Conservation (phyloP, 2,113 vertebrate species). For the Puma concolor region DNA sequence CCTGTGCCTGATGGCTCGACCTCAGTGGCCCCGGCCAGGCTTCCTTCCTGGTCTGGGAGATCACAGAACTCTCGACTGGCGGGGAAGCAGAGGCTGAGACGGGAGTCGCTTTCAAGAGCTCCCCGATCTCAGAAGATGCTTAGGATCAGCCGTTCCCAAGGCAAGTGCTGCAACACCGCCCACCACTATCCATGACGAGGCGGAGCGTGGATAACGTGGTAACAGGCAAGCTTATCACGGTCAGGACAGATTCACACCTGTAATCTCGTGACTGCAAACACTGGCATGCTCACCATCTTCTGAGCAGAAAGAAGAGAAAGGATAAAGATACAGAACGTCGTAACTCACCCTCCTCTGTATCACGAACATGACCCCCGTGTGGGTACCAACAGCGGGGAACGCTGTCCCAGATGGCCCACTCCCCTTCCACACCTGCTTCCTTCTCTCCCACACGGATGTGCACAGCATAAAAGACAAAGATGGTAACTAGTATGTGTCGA, state of each 20-base stretch:
- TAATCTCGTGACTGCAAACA: background rate
- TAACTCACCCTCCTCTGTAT: background rate
- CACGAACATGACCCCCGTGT: background rate
- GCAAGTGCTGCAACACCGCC: background rate
- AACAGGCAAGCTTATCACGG: background rate
- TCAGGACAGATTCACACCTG: background rate
- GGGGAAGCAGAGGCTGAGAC: background rate
- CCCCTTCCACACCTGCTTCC: background rate
- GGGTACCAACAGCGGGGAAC: background rate
- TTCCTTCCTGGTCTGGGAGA: background rate
- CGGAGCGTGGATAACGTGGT: background rate
- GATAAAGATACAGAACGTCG: background rate
- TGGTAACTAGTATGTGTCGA: background rate
- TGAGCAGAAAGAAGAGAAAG: background rate
- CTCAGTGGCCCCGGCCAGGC: background rate
- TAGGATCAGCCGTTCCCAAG: background rate
- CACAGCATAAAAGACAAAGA: background rate
- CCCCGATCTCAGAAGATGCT: background rate
- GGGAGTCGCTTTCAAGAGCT: background rate
- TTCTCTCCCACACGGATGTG: background rate
- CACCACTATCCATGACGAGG: background rate
- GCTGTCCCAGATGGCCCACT: background rate
- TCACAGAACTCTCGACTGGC: background rate
- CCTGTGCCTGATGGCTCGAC: background rate
- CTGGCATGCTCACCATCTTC: background rate